Evolutionary conservation across 2,888 invertebrate genomes (phyloP).

Genomic region (Dromius quadrimaculatus): DNA sequence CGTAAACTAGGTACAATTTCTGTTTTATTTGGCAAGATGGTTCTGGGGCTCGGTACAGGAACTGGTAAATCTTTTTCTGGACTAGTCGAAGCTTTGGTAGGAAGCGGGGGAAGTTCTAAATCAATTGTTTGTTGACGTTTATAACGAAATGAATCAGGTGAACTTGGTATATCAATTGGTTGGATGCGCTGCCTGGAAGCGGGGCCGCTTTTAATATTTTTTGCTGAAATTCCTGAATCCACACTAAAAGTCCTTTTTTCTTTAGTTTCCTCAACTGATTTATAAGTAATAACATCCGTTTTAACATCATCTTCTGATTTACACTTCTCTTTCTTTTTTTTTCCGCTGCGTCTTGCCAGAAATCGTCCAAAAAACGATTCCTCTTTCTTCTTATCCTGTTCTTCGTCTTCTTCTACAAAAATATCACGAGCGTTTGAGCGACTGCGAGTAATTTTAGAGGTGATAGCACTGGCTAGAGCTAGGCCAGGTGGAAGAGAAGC

Average conservation of each 20-base stretch:
- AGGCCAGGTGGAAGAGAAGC: conserved; percentile 75
- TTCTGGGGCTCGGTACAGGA: conserved; percentile 56
- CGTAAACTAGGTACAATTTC: conserved; percentile 10
- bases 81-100: conserved; percentile 59
- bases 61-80: conserved; percentile 54
- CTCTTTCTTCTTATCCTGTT: conserved; percentile 68
- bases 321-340: conserved; percentile 75
- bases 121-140: conserved; percentile 39
- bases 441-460: conserved; percentile 69
- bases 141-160: conserved; percentile 60
- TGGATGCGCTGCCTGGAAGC: conserved; percentile 70
- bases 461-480: conserved; percentile 68
- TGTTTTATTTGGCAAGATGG: conserved; percentile 47
- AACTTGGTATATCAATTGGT: conserved; percentile 69
- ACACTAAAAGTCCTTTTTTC: conserved; percentile 53
- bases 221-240: conserved; percentile 57
- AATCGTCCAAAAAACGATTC: conserved; percentile 76
- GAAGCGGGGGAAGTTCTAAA: conserved; percentile 55
- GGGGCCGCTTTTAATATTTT: conserved; percentile 66
- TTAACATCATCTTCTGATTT: conserved; percentile 40
- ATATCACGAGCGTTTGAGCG: conserved; percentile 65
- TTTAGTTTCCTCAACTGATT: conserved; percentile 5
- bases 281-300: background rate
- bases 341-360: conserved; percentile 77
- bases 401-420: conserved; percentile 63